A percentile compares a stretch with the other conserved stretches of the same genome.
phyloP scores from a whole-genome alignment of 2,888 invertebrate genomes.

The Siphonodentalium dalli region DNA sequence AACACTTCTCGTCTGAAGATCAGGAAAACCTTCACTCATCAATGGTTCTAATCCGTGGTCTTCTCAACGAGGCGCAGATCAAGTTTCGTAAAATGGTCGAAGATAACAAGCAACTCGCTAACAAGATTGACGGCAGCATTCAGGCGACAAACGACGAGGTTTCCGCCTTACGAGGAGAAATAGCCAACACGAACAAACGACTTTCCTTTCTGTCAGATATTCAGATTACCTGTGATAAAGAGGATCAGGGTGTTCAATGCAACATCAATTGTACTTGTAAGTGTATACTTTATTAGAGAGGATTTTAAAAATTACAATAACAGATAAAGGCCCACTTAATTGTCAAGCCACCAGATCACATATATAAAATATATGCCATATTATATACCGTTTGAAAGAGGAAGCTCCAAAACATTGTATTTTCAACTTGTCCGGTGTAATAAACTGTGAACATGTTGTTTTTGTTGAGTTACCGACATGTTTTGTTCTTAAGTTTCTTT shows the following conservation, averaged over 20 bases:
- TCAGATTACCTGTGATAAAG: conserved; percentile 10
- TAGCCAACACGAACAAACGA: conserved; percentile 69
- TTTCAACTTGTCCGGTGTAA: no score
- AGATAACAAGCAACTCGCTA: conserved; percentile 74
- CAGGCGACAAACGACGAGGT: conserved; percentile 69
- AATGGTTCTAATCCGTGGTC: conserved; percentile 86
- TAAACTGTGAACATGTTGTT: no score
- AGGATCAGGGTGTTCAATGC: conserved; percentile 13
- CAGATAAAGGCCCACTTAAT: no score
- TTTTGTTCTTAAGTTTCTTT: no score
- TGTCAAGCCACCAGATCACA: no score
- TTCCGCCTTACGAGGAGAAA: conserved; percentile 69
- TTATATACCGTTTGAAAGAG: no score
- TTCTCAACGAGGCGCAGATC: conserved; percentile 83
- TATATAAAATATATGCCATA: no score
- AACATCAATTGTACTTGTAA: conserved; percentile 9
- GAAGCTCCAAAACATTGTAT: no score
- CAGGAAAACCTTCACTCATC: conserved; percentile 76
- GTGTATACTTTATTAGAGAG: no score
- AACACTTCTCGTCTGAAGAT: conserved; percentile 43
- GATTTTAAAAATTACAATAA: no score
- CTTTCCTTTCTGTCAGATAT: conserved; percentile 62
- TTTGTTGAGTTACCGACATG: no score
- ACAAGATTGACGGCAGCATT: conserved; percentile 66
- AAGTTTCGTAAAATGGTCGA: conserved; percentile 89